A percentile compares a stretch with the other conserved stretches of the same genome.
phyloP scores from a whole-genome alignment of 1,140 invertebrate species.

The Aphelenchoides besseyi region DNA sequence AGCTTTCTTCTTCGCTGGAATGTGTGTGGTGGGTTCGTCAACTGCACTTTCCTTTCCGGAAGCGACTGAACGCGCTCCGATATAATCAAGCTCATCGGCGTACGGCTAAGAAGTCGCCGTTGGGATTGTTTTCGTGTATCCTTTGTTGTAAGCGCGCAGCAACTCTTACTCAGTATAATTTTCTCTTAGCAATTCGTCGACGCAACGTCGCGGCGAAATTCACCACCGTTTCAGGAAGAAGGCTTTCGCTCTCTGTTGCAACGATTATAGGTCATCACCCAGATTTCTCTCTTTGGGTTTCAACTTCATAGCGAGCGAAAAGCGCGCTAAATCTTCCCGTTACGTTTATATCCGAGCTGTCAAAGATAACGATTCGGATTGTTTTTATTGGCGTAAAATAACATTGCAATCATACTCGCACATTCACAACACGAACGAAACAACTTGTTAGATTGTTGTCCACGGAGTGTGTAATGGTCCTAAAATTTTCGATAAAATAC shows the following conservation, averaged over 20 bases:
- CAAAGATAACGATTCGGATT: neutral
- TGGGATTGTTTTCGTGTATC: neutral
- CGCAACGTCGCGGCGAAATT: neutral
- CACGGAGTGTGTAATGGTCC: no score
- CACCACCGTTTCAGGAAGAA: neutral
- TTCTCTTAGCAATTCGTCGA: no score
- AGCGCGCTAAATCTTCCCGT: no score
- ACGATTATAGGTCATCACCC: neutral
- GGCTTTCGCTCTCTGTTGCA: neutral
- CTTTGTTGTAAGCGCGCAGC: neutral
- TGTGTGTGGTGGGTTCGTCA: neutral
- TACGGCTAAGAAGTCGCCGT: neutral
- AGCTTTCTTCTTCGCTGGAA: neutral
- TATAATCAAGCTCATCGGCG: neutral
- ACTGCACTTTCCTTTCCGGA: slow-evolving; percentile 6
- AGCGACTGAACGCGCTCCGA: neutral
- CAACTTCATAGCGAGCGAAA: neutral
- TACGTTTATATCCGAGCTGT: no score
- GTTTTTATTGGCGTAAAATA: neutral
- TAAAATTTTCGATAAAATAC: no score
- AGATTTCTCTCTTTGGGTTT: neutral
- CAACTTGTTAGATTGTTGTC: no score
- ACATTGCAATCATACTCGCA: no score
- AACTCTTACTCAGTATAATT: no score
- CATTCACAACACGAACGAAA: no score